Evolutionary conservation across 2,888 invertebrate species (phyloP), one percentile per base, ranked within the genome.

Genomic region (Pandemis heparana): DNA sequence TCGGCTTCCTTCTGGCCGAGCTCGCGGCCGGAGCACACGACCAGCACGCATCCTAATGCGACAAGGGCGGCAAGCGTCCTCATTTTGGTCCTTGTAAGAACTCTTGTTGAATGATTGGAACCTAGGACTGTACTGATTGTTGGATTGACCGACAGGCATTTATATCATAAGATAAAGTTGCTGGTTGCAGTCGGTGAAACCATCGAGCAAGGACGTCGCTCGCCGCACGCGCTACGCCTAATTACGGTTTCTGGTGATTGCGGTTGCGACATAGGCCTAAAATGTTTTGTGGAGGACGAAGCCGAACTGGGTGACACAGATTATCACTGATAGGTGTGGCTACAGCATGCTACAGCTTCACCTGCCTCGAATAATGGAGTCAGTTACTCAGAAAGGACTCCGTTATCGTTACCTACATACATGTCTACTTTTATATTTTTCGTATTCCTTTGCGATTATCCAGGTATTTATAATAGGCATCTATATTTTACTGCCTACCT

Each of bases 171-270:
- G 87, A 87, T 87, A 86, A 86, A 86, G 84, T 87, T 84, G 87
- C 85, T 84, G 89, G 89, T 91, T 91, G 87, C 89, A 84, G 85
- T 77, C 81, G 86, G 94, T 92, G 94, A 94, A 94, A 94, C 90
- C 92, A 87, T 83, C 84, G 89, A 81, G 83, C 94, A 94, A 94
- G 94, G 94, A 94, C 94, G 86, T 84, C 83, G 84, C 85, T 79
- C 79, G 82, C 77, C 82, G 79, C 82, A 81, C 87, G 87, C 88
- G 91, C 89, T 85, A 88, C 92, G 89, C 86, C 86, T 89, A 82
- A 85, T 85, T 87, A 86, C 85, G 84, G 85, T 78, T 82, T 84
- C 86, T 88, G 81, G 80, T 80, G 67, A 85, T 91, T 91, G 84
- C 89, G 85, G 87, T 86, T 92, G 80, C 72, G 76, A 74, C 72